Conservation (phyloP, 1,140 invertebrate species). For the Nautilus pompilius region DNA sequence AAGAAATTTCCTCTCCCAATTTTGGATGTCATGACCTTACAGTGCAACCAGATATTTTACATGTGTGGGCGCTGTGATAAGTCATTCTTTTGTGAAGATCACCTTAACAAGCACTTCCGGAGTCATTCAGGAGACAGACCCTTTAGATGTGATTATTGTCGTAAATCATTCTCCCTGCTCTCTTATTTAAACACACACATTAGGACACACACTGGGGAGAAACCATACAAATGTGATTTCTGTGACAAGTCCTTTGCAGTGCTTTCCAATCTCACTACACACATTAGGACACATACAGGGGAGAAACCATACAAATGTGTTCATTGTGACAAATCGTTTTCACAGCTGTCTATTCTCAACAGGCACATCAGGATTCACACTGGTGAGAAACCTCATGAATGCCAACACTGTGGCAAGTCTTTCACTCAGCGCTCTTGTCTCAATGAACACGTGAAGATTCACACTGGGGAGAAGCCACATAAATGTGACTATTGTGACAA, state of each 20-base stretch:
- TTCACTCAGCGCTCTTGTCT: slow-evolving; percentile 7
- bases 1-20: too few species aligned
- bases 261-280: slow-evolving; percentile 59
- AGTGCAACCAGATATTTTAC: too few species aligned
- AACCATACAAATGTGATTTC: slow-evolving; percentile 69
- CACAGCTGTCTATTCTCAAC: slow-evolving; percentile 62
- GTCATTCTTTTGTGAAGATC: neutral
- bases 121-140: slow-evolving; percentile 8
- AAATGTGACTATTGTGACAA: slow-evolving; percentile 87
- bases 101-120: neutral
- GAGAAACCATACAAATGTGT: slow-evolving; percentile 67
- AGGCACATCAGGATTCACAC: slow-evolving; percentile 78
- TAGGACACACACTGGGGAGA: slow-evolving; percentile 94
- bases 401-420: slow-evolving; percentile 66
- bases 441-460: slow-evolving; percentile 67
- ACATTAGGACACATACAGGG: slow-evolving; percentile 67
- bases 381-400: slow-evolving; percentile 78
- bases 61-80: too few species aligned
- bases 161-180: slow-evolving; percentile 46
- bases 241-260: slow-evolving; percentile 55
- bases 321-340: slow-evolving; percentile 60
- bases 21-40: too few species aligned
- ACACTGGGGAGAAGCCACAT: slow-evolving; percentile 75
- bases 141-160: neutral
- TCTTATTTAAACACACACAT: slow-evolving; percentile 96